These are phyloP conservation scores for Babyrousa celebensis DNA, from an alignment of 2,797 vertebrate species.

Conservation along the genomic window DNA sequence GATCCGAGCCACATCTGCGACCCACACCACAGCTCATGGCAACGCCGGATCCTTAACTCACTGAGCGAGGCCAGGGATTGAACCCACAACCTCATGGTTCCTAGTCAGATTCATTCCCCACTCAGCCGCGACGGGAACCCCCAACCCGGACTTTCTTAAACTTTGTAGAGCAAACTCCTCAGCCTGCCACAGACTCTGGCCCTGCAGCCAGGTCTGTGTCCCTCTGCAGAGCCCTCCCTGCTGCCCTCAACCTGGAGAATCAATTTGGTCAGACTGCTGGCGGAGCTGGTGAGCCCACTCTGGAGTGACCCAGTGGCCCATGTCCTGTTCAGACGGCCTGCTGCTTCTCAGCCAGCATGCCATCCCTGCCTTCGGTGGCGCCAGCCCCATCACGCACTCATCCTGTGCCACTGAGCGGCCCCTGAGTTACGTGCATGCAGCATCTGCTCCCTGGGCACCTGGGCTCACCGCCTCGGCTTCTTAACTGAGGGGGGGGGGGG, in stretches of 20 bases:
- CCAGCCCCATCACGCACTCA: background rate
- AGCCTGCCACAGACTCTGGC: rapidly evolving
- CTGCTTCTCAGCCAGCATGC: background rate
- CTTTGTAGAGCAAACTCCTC: background rate
- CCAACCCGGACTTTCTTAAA: background rate
- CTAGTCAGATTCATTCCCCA: too few relatives aligned
- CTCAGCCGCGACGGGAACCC: too few relatives aligned
- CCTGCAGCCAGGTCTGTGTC: background rate
- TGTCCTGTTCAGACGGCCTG: background rate
- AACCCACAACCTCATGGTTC: too few relatives aligned
- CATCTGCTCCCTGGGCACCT: background rate
- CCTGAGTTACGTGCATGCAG: background rate
- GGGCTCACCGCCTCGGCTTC: background rate
- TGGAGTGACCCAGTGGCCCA: background rate
- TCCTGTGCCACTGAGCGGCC: background rate
- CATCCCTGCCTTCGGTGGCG: background rate
- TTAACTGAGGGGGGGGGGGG: background rate
- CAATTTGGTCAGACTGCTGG: background rate
- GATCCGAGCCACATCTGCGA: too few relatives aligned
- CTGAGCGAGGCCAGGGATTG: too few relatives aligned
- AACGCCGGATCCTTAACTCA: too few relatives aligned
- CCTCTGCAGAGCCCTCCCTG: background rate
- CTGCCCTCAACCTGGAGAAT: background rate
- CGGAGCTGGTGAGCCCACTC: rapidly evolving
- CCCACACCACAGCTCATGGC: too few relatives aligned